Percentiles rank a stretch among this genome's conserved stretches.
These are phyloP conservation scores for Dicentrarchus labrax DNA, from an alignment of 2,113 vertebrate genomes.

Conservation along the genomic window DNA sequence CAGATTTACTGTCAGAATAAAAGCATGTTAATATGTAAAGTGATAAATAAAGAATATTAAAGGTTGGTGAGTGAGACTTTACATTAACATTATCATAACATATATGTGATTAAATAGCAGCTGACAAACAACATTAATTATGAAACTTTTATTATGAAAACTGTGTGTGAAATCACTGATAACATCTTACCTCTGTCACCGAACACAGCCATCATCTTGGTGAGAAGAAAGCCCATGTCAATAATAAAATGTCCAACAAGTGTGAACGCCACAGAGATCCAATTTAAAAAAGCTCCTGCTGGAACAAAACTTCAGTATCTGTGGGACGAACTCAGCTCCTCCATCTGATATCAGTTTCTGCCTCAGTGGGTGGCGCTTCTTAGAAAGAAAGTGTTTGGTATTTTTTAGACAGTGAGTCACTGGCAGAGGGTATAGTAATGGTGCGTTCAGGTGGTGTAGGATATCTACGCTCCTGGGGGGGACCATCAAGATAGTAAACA, in stretches of 20 bases:
- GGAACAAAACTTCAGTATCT: slow-evolving; percentile 8
- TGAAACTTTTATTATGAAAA: neutral
- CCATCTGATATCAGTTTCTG: slow-evolving; percentile 5
- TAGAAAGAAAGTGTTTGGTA: neutral
- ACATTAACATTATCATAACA: too few species aligned
- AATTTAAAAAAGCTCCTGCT: neutral
- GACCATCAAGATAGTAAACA: too few species aligned
- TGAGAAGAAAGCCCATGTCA: slow-evolving; percentile 82
- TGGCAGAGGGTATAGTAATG: neutral
- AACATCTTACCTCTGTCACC: slow-evolving; percentile 81
- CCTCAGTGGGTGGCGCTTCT: slow-evolving; percentile 48
- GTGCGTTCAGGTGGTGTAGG: slow-evolving; percentile 34
- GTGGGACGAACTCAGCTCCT: neutral
- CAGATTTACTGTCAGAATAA: neutral
- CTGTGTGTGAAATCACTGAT: too few species aligned
- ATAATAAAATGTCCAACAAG: slow-evolving; percentile 18
- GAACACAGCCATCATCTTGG: slow-evolving; percentile 86
- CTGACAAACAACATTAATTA: neutral
- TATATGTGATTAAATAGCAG: neutral
- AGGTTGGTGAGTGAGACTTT: too few species aligned
- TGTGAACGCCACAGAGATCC: neutral
- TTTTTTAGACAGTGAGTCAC: slow-evolving; percentile 12
- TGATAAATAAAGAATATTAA: neutral
- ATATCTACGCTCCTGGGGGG: neutral
- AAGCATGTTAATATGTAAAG: neutral